Base-by-base conservation (phyloP, 1,140 invertebrate genomes). In the Heliconius hewitsoni region DNA sequence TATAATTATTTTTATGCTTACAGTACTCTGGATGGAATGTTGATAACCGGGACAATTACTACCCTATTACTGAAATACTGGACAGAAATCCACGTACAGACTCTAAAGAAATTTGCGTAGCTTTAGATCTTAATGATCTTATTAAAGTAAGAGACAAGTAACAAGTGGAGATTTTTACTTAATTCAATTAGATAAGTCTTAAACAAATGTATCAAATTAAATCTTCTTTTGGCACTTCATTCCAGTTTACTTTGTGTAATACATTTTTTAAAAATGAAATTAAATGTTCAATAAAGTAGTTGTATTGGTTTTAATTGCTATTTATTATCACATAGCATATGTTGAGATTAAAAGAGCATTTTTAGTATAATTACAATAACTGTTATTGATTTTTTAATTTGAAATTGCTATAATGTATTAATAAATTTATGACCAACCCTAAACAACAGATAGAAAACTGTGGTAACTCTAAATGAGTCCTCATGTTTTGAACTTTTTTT, bases 11-110 rank as follows among this genome's bases (percentile, higher is more conserved):
- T 81, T 78, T 85, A 81, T 52, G 74, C 73, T 95, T 95, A 81
- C 89, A 96, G 96, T 97, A 96, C 85, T 96, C 96, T 80, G 96
- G 96, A 77, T 97, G 96, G 96, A 96, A 96, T 84, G 95, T 95
- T 81, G 95, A 95, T 87, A 96, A 96, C 83, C 95, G 96, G 89
- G 96, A 96, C 66, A 96, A 96, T 90, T 97, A 96, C 86, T 95
- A 95, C 84, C 94, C 95, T 52, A 95, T 95, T 57, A 95, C 94
- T 77, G 94, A 95, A 89, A 95, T 95, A 83, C 84, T 95, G 89
- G 94, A 95, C 81, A 88, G 92, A 76, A 95, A 95, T 86, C 94
- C 94, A 76, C 92, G 90, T 82, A 95, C 94, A 57, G 94, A 94
- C 76, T 91, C 93, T 46, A 95, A 95, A 83, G 94, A 95, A 90